These are phyloP conservation scores for Ellobius talpinus DNA, from an alignment of 2,113 vertebrate genomes.

Conservation along the genomic window DNA sequence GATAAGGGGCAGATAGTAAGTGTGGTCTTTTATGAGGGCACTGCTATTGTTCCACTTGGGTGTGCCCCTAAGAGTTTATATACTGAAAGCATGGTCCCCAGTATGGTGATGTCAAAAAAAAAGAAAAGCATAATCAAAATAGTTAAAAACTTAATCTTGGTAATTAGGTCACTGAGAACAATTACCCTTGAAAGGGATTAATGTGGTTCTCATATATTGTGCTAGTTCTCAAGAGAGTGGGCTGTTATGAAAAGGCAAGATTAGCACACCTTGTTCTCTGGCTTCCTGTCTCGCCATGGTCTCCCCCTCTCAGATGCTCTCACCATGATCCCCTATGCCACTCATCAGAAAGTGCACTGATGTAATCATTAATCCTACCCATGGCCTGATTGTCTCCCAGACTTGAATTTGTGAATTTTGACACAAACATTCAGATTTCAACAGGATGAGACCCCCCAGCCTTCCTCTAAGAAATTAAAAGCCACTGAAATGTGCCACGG, in stretches of 20 bases:
- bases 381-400: background rate
- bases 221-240: background rate
- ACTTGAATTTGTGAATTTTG: background rate
- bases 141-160: background rate
- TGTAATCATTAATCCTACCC: background rate
- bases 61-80: background rate
- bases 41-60: background rate
- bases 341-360: background rate
- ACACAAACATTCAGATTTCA: background rate
- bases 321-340: too few relatives aligned
- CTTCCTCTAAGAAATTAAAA: conserved; percentile 16
- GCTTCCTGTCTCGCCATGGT: background rate
- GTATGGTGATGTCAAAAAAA: background rate
- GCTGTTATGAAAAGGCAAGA: background rate
- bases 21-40: background rate
- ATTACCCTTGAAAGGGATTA: background rate
- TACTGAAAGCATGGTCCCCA: background rate
- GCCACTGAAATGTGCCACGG: background rate
- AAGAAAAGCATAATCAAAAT: background rate
- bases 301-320: background rate
- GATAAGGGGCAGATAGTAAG: background rate
- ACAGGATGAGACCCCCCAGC: background rate
- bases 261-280: background rate
- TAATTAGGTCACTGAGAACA: background rate
- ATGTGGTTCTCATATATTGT: background rate